phyloP scores from a whole-genome alignment of 2,888 invertebrate genomes.

The Rhagium mordax region DNA sequence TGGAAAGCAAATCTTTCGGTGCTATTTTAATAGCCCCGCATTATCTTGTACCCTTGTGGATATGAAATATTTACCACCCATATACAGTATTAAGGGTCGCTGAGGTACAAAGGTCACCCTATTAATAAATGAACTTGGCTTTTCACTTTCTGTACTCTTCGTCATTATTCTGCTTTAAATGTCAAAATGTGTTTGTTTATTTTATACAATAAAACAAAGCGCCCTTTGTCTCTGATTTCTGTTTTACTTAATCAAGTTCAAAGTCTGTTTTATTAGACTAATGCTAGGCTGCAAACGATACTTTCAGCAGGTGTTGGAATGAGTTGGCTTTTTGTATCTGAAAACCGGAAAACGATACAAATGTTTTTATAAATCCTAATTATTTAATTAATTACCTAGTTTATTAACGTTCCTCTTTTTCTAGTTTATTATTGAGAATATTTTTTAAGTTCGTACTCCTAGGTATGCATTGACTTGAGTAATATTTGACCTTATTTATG shows the following conservation, averaged over 20 bases:
- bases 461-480: no score
- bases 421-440: no score
- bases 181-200: not conserved
- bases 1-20: no score
- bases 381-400: no score
- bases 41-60: not conserved
- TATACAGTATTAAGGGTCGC: not conserved
- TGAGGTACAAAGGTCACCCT: not conserved
- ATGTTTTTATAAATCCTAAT: no score
- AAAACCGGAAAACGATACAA: no score
- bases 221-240: not conserved
- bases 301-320: not conserved
- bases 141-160: not conserved
- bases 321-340: not conserved
- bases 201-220: not conserved
- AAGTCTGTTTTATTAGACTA: not conserved
- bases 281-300: not conserved
- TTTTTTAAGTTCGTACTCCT: no score
- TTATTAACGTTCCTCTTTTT: no score
- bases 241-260: not conserved
- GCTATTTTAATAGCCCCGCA: no score
- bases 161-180: not conserved
- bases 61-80: not conserved
- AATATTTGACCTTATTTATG: no score
- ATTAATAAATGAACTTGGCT: not conserved